These are phyloP conservation scores for Drosophila antonietae DNA, from an alignment of 2,888 invertebrate species.

Conservation along the genomic window DNA sequence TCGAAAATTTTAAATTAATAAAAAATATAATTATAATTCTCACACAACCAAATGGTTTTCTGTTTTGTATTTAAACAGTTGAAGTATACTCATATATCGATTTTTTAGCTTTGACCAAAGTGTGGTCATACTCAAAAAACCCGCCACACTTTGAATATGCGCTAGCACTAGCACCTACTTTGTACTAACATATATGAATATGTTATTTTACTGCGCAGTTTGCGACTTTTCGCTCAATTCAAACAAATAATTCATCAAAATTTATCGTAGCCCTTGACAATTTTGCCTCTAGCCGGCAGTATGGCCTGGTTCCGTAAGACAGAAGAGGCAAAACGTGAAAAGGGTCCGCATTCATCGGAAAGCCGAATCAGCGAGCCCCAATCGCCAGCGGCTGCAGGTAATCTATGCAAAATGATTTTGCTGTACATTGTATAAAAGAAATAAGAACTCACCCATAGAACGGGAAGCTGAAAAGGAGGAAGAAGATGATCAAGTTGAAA, in stretches of 20 bases:
- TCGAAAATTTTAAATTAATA: not conserved
- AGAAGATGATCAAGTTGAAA: not conserved
- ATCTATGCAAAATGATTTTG: not conserved
- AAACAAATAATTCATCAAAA: conserved; percentile 19
- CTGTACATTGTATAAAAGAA: not conserved
- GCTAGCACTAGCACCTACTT: conserved; percentile 2
- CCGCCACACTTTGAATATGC: conserved; percentile 10
- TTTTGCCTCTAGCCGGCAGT: conserved; percentile 6
- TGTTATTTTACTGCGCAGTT: conserved; percentile 3
- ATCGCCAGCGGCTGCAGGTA: not conserved
- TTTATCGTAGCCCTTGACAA: conserved; percentile 16
- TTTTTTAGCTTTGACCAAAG: not conserved
- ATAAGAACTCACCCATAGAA: not conserved
- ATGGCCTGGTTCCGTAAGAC: conserved; percentile 37
- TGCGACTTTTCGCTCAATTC: conserved; percentile 18
- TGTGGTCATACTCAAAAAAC: not conserved
- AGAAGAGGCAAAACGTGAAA: not conserved
- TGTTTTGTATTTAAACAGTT: not conserved
- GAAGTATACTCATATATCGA: conserved; percentile 21
- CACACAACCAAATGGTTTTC: not conserved
- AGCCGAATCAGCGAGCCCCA: not conserved
- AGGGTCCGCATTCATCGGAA: not conserved
- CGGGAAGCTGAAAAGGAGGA: conserved; percentile 7
- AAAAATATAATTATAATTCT: not conserved
- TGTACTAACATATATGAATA: not conserved